Conservation (phyloP, 2,113 vertebrate genomes). For the Psilopogon haemacephalus region DNA sequence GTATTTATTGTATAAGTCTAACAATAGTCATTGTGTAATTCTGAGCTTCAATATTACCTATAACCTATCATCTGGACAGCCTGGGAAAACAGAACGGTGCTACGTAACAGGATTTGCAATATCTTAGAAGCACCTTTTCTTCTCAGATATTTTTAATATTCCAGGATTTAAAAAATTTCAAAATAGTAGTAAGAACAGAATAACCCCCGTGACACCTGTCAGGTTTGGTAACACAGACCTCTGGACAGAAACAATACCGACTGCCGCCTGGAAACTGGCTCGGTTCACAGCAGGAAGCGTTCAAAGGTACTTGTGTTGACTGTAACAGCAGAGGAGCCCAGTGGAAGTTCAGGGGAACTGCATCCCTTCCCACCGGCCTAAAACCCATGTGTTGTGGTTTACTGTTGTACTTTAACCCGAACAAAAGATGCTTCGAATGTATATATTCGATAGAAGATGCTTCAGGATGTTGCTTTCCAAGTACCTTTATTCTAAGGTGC, state of each 20-base stretch:
- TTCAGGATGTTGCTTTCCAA: not conserved
- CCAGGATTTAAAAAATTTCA: not conserved
- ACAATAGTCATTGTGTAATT: conserved; percentile 19
- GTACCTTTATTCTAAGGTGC: not conserved
- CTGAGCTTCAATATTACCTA: not conserved
- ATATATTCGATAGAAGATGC: too few relatives aligned
- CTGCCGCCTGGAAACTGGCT: conserved; percentile 25
- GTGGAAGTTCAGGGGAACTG: conserved; percentile 42
- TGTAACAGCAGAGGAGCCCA: conserved; percentile 63
- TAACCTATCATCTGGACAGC: not conserved
- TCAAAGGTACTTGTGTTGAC: not conserved
- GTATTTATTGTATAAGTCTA: not conserved
- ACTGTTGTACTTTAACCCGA: not conserved
- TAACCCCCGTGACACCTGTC: conserved; percentile 38
- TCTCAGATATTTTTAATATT: conserved; percentile 31
- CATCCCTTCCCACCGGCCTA: not conserved
- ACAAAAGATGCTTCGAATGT: not conserved
- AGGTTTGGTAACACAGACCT: conserved; percentile 45
- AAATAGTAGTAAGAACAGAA: not conserved
- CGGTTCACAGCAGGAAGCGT: not conserved
- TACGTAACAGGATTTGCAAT: not conserved
- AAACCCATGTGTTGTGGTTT: not conserved
- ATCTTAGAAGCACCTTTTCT: conserved; percentile 25
- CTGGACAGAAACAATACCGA: conserved; percentile 43
- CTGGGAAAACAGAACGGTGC: not conserved